Evolutionary conservation across 2,888 invertebrate species (phyloP).

Genomic region (Pristionchus exspectatus): DNA sequence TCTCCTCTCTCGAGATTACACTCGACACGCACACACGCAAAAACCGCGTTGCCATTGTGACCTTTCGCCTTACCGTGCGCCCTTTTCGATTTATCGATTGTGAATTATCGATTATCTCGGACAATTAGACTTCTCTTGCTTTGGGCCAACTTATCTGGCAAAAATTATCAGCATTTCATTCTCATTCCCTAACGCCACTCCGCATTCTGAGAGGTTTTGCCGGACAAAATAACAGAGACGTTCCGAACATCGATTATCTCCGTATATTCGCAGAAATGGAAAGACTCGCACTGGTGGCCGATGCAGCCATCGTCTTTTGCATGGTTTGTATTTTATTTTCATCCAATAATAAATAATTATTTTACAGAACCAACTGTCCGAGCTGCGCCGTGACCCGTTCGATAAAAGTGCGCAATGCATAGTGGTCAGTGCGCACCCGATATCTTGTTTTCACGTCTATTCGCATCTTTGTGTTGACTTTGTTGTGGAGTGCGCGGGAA

Average conservation of each 20-base stretch:
- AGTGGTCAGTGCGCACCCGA: not conserved
- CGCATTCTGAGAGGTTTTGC: no score
- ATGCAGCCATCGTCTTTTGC: not conserved
- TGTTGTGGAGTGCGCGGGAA: not conserved
- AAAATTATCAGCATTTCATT: no score
- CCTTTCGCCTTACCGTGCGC: not conserved
- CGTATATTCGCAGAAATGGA: not conserved
- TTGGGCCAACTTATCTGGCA: no score
- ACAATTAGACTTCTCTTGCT: no score
- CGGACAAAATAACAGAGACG: no score
- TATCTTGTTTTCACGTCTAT: not conserved
- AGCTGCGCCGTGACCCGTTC: constrained; percentile 5
- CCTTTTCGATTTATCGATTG: constrained; percentile 23
- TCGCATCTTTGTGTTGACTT: not conserved
- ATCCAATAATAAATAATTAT: not conserved
- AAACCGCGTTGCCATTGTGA: constrained; percentile 41
- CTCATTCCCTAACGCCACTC: no score
- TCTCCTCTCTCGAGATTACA: constrained; percentile 33
- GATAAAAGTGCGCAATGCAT: constrained; percentile 19
- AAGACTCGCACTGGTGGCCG: not conserved
- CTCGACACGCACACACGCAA: not conserved
- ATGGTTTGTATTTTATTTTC: not conserved
- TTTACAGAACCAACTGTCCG: not conserved
- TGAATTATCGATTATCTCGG: not conserved
- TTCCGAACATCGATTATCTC: no score